Percentiles rank a stretch among this genome's conserved stretches.
phyloP scores from a whole-genome alignment of 2,888 invertebrate species.

The Blera fallax region DNA sequence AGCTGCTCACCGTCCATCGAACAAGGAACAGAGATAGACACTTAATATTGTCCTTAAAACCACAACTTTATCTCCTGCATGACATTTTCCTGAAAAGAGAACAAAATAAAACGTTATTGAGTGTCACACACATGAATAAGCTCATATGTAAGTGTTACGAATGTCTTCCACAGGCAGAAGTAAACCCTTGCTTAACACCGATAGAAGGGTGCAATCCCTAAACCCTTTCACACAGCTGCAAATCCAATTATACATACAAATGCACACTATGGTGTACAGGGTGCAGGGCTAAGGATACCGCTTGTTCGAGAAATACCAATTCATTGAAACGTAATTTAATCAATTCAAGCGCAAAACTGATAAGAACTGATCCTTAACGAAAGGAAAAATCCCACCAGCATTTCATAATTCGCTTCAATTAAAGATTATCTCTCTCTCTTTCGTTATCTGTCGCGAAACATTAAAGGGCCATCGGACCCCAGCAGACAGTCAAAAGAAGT shows the following conservation, averaged over 20 bases:
- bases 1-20: no score
- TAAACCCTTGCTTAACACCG: neutral
- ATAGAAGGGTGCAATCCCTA: neutral
- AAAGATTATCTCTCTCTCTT: neutral
- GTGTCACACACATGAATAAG: no score
- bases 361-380: neutral
- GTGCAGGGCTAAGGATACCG: neutral
- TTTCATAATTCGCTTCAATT: constrained; percentile 23
- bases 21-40: no score
- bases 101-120: no score
- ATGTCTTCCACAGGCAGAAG: neutral
- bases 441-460: neutral
- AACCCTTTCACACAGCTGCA: neutral
- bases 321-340: constrained; percentile 7
- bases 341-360: constrained; percentile 24
- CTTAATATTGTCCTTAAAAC: no score
- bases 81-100: no score
- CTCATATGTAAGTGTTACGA: neutral
- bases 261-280: no score
- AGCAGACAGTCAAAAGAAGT: neutral
- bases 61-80: no score
- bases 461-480: constrained; percentile 1
- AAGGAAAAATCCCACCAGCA: neutral
- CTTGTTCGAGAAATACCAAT: neutral
- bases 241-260: neutral